These are phyloP conservation scores for Trachelipus rathkii DNA, from an alignment of 1,140 invertebrate genomes.

Conservation along the genomic window DNA sequence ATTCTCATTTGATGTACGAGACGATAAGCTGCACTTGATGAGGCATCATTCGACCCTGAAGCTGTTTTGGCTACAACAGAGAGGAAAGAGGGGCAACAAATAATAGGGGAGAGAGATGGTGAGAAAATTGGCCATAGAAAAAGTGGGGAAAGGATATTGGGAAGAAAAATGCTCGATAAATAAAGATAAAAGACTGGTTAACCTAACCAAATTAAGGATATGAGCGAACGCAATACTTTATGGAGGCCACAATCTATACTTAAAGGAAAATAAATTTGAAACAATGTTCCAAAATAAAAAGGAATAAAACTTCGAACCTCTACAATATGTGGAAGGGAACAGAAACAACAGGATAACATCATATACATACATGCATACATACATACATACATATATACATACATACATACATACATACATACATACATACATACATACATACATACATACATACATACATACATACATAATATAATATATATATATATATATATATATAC, in stretches of 20 bases:
- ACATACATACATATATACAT: no score
- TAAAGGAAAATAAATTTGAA: not conserved
- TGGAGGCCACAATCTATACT: not conserved
- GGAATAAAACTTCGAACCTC: no score
- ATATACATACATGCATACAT: no score
- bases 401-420: no score
- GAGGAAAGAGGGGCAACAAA: not conserved
- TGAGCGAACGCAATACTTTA: not conserved
- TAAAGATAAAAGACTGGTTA: slow-evolving; percentile 1
- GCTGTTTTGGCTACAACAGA: not conserved
- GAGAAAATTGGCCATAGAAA: not conserved
- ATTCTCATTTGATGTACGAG: not conserved
- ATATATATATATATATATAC: no score
- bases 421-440: no score
- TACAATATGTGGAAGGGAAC: no score
- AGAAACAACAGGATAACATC: no score
- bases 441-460: no score
- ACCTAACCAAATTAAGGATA: slow-evolving; percentile 8
- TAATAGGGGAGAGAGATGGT: not conserved
- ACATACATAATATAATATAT: no score
- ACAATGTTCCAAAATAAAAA: no score
- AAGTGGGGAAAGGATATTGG: not conserved
- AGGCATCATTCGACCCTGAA: not conserved
- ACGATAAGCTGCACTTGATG: slow-evolving; percentile 6
- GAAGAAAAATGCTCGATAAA: not conserved